Percentiles rank a stretch among this genome's conserved stretches.
These are phyloP conservation scores for Sphaerophoria taeniata DNA, from an alignment of 2,888 invertebrate species.

Conservation along the genomic window DNA sequence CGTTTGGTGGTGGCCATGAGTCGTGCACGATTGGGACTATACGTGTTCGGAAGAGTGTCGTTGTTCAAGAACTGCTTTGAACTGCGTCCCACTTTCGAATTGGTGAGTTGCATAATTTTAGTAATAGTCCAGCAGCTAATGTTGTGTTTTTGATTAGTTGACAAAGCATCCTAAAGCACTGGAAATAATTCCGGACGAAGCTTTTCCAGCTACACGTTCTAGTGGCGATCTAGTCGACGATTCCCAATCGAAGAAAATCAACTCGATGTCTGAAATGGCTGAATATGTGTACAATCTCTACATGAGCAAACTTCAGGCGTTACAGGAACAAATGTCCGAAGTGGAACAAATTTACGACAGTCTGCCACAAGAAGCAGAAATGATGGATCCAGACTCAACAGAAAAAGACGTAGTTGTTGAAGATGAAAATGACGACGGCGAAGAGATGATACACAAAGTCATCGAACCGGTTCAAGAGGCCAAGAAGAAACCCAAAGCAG, in stretches of 20 bases:
- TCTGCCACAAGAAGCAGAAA: constrained; percentile 83
- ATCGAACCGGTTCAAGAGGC: constrained; percentile 60
- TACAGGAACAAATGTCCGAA: constrained; percentile 82
- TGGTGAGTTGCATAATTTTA: constrained; percentile 84
- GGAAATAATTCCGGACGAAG: constrained; percentile 91
- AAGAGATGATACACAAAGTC: constrained; percentile 12
- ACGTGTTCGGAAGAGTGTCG: constrained; percentile 96
- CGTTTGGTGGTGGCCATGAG: constrained; percentile 99
- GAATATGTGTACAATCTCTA: constrained; percentile 97
- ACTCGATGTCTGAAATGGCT: constrained; percentile 95
- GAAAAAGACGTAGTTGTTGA: constrained; percentile 53
- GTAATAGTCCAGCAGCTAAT: neutral
- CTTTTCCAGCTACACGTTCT: constrained; percentile 88
- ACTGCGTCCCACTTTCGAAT: constrained; percentile 96
- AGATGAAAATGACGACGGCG: neutral
- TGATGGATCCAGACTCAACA: constrained; percentile 57
- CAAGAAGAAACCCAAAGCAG: constrained; percentile 42
- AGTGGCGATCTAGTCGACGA: constrained; percentile 82
- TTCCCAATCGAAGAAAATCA: constrained; percentile 78
- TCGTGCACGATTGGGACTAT: constrained; percentile 97
- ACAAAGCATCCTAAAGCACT: constrained; percentile 92
- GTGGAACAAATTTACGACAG: constrained; percentile 76
- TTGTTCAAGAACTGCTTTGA: constrained; percentile 99
- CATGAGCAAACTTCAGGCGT: constrained; percentile 87
- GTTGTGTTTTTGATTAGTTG: constrained; percentile 84